phyloP scores from a whole-genome alignment of 2,888 invertebrate species.

The Holacanthella duospinosa region DNA sequence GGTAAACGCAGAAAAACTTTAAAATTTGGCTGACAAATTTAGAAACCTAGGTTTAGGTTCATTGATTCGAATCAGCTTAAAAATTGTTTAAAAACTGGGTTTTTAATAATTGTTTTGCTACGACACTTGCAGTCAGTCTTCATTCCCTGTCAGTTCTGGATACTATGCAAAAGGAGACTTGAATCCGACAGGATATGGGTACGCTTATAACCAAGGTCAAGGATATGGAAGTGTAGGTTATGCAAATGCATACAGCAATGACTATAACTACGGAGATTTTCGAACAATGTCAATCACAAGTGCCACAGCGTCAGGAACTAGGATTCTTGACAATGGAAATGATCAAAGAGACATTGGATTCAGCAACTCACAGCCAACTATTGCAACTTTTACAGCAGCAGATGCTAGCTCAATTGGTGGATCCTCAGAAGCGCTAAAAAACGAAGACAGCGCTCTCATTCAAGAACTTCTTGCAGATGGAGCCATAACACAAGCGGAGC shows the following conservation, averaged over 20 bases:
- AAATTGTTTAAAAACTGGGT: no score
- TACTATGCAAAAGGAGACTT: not conserved
- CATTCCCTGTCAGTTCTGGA: not conserved
- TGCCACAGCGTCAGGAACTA: not conserved
- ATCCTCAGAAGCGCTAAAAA: not conserved
- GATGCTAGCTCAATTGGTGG: no score
- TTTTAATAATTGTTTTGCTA: no score
- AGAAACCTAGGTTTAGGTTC: no score
- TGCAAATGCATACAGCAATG: not conserved
- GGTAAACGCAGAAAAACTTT: not conserved
- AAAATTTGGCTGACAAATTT: no score
- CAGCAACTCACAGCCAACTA: not conserved
- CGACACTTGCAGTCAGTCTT: no score
- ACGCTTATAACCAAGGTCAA: constrained; percentile 7
- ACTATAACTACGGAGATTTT: not conserved
- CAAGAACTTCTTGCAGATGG: constrained; percentile 13
- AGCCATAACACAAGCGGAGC: not conserved
- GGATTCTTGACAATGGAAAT: not conserved
- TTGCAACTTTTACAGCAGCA: no score
- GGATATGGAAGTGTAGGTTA: constrained; percentile 12
- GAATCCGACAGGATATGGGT: constrained; percentile 7
- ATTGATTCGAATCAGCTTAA: no score
- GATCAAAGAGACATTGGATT: not conserved
- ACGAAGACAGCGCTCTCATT: constrained; percentile 7
- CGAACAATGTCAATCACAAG: not conserved